phyloP scores from a whole-genome alignment of 2,797 vertebrate genomes.

The Danio kyathit region DNA sequence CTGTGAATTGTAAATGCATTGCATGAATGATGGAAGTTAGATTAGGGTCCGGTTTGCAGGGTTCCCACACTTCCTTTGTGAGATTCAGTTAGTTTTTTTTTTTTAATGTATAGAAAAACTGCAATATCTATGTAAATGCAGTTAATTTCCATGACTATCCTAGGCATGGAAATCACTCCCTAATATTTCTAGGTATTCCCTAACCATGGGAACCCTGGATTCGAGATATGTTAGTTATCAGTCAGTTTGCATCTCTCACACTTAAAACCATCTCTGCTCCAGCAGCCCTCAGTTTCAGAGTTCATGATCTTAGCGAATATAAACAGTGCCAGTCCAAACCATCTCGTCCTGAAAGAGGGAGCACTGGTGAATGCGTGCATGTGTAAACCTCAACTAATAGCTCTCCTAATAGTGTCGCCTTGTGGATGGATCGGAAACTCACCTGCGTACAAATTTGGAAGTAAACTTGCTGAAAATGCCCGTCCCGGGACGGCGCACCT shows the following conservation, averaged over 20 bases:
- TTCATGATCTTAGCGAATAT: conserved; percentile 52
- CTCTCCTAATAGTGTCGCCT: too few species aligned
- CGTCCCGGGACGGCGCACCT: conserved; percentile 79
- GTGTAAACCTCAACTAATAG: background rate
- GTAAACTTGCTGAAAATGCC: conserved; percentile 89
- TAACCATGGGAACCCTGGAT: background rate
- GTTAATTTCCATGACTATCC: background rate
- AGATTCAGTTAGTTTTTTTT: background rate
- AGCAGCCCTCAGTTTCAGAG: conserved; percentile 35
- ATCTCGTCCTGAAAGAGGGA: conserved; percentile 57
- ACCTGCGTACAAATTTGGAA: conserved; percentile 88
- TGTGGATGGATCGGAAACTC: conserved; percentile 54
- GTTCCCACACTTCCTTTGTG: background rate
- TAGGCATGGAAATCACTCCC: background rate
- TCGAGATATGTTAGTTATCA: conserved; percentile 35
- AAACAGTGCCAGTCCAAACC: conserved; percentile 55
- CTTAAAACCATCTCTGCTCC: conserved; percentile 47
- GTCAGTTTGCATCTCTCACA: conserved; percentile 43
- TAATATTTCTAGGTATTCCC: background rate
- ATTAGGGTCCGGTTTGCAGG: background rate
- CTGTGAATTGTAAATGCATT: conserved; percentile 5
- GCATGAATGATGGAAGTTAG: conserved; percentile 51
- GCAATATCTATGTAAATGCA: background rate
- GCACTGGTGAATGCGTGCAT: conserved; percentile 38
- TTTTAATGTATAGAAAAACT: background rate